Percentiles rank a stretch among this genome's conserved stretches.
These are phyloP conservation scores for Zygothrica quintamaculata DNA, from an alignment of 2,888 invertebrate species.

Conservation along the genomic window DNA sequence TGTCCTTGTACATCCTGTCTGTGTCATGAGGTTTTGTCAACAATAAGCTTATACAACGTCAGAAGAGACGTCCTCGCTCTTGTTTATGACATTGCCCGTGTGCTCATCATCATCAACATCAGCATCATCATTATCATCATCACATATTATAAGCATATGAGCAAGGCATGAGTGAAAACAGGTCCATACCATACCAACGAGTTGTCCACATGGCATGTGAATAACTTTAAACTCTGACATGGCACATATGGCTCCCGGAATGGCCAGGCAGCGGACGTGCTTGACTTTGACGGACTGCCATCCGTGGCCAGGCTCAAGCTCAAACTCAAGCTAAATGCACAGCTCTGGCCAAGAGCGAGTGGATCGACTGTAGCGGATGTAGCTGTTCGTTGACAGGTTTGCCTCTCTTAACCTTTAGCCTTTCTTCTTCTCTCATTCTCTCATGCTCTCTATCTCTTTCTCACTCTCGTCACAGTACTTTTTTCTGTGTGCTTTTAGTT, in stretches of 20 bases:
- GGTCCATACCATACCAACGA: no score
- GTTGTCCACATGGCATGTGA: constrained; percentile 48
- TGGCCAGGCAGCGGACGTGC: constrained; percentile 63
- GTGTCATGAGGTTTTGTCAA: constrained; percentile 78
- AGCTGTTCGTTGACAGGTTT: constrained; percentile 32
- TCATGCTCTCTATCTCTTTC: constrained; percentile 10
- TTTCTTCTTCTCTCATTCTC: no score
- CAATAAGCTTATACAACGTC: constrained; percentile 73
- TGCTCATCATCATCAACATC: constrained; percentile 56
- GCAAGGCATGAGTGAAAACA: no score
- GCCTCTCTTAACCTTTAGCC: no score
- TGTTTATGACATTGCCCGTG: constrained; percentile 72
- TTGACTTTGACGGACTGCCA: constrained; percentile 71
- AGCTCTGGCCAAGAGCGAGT: not conserved
- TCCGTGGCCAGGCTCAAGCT: constrained; percentile 33
- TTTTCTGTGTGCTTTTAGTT: no score
- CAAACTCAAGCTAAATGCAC: constrained; percentile 1
- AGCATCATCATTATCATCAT: no score
- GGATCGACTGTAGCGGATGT: no score
- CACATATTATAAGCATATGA: constrained; percentile 41
- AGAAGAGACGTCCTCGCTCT: constrained; percentile 55
- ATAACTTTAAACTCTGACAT: constrained; percentile 77
- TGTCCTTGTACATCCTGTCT: constrained; percentile 25
- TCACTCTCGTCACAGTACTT: no score
- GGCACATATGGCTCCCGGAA: constrained; percentile 46